Conservation (phyloP, 2,113 vertebrate genomes). For the Lichenostomus cassidix region DNA sequence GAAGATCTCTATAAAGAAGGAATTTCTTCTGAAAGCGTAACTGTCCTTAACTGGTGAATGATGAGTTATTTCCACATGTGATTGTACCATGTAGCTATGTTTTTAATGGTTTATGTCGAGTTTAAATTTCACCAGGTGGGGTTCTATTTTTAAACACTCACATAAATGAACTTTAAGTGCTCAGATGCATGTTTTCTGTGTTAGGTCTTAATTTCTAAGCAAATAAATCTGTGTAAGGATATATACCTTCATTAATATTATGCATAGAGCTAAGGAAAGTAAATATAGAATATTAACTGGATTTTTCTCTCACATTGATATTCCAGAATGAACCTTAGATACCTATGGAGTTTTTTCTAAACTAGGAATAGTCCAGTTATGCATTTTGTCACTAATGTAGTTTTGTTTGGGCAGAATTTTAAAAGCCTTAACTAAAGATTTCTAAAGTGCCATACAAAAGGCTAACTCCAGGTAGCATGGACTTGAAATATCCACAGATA, state of each 20-base stretch:
- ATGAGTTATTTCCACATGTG: neutral
- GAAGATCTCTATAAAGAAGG: neutral
- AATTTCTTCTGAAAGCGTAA: conserved; percentile 4
- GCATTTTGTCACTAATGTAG: neutral
- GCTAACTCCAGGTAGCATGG: neutral
- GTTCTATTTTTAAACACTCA: neutral
- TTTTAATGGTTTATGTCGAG: neutral
- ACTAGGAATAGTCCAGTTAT: neutral
- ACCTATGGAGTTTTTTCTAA: rapidly evolving
- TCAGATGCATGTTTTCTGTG: neutral
- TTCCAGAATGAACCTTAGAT: neutral
- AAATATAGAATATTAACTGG: neutral
- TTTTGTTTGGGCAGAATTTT: neutral
- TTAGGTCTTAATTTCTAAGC: neutral
- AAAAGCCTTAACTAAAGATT: neutral
- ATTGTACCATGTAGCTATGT: neutral
- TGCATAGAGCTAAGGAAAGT: neutral
- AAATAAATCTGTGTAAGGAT: neutral
- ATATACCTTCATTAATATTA: neutral
- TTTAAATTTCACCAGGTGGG: neutral
- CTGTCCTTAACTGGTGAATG: neutral
- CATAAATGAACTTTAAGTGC: neutral
- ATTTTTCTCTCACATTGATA: neutral
- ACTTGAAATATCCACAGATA: neutral
- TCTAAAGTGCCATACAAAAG: neutral